Conservation (phyloP, 2,797 vertebrate species). For the Furcifer pardalis region DNA sequence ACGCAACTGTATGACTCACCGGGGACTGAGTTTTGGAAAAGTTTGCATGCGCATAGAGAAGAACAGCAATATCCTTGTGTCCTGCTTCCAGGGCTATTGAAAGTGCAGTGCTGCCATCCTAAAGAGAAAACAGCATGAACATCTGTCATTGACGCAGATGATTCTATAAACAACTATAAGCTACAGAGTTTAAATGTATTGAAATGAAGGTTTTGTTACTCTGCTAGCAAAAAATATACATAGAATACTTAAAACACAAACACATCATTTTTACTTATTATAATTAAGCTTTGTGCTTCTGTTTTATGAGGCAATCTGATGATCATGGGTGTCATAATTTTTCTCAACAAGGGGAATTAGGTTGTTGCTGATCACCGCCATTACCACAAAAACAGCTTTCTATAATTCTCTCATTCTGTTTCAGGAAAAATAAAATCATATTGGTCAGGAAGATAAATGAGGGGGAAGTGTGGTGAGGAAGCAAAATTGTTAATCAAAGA, state of each 20-base stretch:
- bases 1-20: conserved; percentile 74
- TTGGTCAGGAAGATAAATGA: not conserved
- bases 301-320: conserved; percentile 39
- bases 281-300: conserved; percentile 45
- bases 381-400: not conserved
- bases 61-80: conserved; percentile 95
- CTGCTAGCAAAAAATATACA: conserved; percentile 39
- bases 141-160: not conserved
- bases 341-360: not conserved
- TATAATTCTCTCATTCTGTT: conserved; percentile 1
- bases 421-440: conserved; percentile 36
- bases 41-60: conserved; percentile 96
- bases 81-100: conserved; percentile 97
- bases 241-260: conserved; percentile 18
- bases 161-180: conserved; percentile 14
- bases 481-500: conserved; percentile 51
- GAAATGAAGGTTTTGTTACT: conserved; percentile 28
- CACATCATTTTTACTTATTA: conserved; percentile 45
- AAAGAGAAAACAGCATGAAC: conserved; percentile 22
- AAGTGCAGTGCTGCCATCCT: conserved; percentile 96
- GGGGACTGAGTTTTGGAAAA: conserved; percentile 95
- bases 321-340: conserved; percentile 47
- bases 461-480: conserved; percentile 25
- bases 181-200: conserved; percentile 12
- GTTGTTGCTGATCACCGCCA: conserved; percentile 13